Percentiles rank a stretch among this genome's conserved stretches.
These are phyloP conservation scores for Lamellibrachia columna DNA, from an alignment of 2,888 invertebrate species.

Conservation along the genomic window DNA sequence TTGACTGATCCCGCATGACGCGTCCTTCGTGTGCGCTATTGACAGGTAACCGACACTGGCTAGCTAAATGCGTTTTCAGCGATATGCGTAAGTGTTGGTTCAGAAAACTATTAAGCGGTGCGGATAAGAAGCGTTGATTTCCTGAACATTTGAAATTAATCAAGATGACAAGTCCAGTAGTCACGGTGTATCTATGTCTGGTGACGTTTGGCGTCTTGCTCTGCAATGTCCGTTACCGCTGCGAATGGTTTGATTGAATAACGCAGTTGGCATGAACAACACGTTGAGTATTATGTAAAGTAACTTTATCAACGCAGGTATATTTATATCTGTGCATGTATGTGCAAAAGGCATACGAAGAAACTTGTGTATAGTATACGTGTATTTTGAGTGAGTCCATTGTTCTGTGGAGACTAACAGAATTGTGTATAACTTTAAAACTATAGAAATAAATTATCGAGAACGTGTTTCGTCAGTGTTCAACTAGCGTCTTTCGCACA, in stretches of 20 bases:
- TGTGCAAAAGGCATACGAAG: neutral
- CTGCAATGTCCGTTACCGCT: neutral
- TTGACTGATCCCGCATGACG: neutral
- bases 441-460: conserved; percentile 16
- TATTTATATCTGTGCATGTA: neutral
- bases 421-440: neutral
- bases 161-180: neutral
- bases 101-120: neutral
- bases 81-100: neutral
- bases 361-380: conserved; percentile 7
- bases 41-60: neutral
- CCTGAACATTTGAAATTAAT: neutral
- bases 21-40: neutral
- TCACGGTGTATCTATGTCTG: neutral
- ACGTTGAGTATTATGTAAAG: neutral
- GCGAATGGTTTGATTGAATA: neutral
- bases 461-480: neutral
- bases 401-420: neutral
- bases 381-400: neutral
- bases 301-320: neutral
- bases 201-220: neutral
- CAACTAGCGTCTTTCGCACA: neutral
- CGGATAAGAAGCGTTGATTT: neutral
- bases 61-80: neutral
- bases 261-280: neutral